Evolutionary conservation across 2,888 invertebrate genomes (phyloP).

Genomic region (Trissolcus brochymenae): DNA sequence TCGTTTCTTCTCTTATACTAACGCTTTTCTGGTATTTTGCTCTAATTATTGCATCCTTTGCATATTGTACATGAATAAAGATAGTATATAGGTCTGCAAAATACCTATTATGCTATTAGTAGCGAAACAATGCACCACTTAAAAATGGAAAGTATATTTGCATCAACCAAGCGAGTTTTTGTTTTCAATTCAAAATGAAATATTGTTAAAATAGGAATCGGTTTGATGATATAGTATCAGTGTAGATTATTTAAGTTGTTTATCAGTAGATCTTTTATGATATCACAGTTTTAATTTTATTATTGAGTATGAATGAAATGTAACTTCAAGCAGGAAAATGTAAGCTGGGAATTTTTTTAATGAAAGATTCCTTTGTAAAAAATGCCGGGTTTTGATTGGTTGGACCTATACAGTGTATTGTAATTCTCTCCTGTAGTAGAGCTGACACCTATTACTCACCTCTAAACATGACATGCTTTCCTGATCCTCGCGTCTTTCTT

Average conservation of each 20-base stretch:
- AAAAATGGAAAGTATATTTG: too few species aligned
- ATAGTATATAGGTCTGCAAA: not conserved
- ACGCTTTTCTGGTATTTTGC: conserved; percentile 40
- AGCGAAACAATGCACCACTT: too few species aligned
- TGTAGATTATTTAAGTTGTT: too few species aligned
- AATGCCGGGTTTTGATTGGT: conserved; percentile 1
- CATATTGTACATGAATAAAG: conserved; percentile 1
- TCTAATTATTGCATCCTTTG: conserved; percentile 24
- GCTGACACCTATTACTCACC: conserved; percentile 16
- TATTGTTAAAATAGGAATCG: too few species aligned
- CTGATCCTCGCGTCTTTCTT: conserved; percentile 55
- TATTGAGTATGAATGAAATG: not conserved
- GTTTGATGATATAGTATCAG: too few species aligned
- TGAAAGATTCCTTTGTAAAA: not conserved
- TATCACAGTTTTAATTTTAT: too few species aligned
- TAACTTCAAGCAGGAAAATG: not conserved
- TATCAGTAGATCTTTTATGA: too few species aligned
- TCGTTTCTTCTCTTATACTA: conserved; percentile 25
- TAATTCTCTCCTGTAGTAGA: conserved; percentile 20
- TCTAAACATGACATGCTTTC: conserved; percentile 38
- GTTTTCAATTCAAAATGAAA: too few species aligned
- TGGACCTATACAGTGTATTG: not conserved
- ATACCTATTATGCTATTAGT: not conserved
- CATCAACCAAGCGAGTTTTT: too few species aligned
- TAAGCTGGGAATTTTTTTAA: not conserved